Base-by-base conservation (phyloP, 1,140 invertebrate species). In the Limonius californicus region DNA sequence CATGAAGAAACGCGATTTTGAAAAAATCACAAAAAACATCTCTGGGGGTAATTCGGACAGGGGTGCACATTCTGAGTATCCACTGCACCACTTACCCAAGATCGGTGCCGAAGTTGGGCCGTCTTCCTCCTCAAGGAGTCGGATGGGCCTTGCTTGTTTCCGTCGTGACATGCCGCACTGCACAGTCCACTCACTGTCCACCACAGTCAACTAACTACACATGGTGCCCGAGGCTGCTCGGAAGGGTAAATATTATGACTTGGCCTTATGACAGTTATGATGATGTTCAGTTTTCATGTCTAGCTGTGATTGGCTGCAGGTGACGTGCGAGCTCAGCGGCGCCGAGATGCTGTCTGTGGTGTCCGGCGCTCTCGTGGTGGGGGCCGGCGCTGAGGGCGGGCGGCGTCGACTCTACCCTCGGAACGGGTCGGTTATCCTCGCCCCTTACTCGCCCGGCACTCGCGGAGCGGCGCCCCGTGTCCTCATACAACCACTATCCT, bases 111-210 rank as follows among this genome's bases (percentile, higher is more conserved):
- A 27, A 18, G 61, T 61, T 55, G 67, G 61, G 23, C 62, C 56
- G n/a, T 64, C 63, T 32, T 79, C 79, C 53, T 80, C 73, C 62
- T 84, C 80, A 56, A 80, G 75, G 68, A 81, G 79, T 57, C 79
- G 75, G 56, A 79, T 80, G 53, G 85, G 85, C 57, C 83, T 76
- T 18, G 82, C 78, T 70, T 83, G 85, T 75, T 86, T 87, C 75
- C 84, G 78, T 68, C 83, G 79, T 70, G 79, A 84, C 83, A 83
- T 86, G 60, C 54, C 30, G 60, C 66, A 66, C 70, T 64, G 43
- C 70, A 68, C 65, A 71, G 18, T 55, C 53, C 53, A 55, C 53
- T 55, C 53, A 55, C 53, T 50, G 45, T 50, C 45, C 45, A 50
- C 45, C 45, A 50, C 45, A 50, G 45, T 50, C 16, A 50, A 50